A percentile compares a stretch with the other conserved stretches of the same genome.
Conservation (phyloP, 1,140 invertebrate genomes). For the fruit fly (Drosophila melanogaster) region DNA sequence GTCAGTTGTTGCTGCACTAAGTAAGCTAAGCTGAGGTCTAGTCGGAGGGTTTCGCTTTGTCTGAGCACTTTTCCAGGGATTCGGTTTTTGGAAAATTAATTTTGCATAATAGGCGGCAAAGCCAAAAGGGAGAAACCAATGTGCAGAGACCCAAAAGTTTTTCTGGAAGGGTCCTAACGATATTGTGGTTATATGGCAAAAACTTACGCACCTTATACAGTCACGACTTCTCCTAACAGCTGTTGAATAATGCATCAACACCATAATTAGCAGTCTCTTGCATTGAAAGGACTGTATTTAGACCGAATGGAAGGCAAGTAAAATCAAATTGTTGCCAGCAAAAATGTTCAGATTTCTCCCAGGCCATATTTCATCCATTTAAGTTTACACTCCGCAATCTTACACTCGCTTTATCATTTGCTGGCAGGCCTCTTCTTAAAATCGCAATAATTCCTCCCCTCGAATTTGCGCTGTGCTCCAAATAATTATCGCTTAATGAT, state of each 20-base stretch:
- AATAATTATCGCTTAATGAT: conserved; percentile 82
- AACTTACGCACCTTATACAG: too few relatives aligned
- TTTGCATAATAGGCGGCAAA: conserved; percentile 37
- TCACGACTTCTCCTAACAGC: too few relatives aligned
- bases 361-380: conserved; percentile 36
- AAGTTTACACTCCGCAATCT: conserved; percentile 16
- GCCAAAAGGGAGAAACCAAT: neutral
- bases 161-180: neutral
- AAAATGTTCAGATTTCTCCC: neutral
- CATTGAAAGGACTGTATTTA: neutral
- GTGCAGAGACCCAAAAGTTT: conserved; percentile 11
- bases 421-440: conserved; percentile 25
- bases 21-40: conserved; percentile 48
- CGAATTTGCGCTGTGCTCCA: conserved; percentile 24
- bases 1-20: conserved; percentile 56
- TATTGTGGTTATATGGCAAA: neutral
- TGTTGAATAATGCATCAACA: too few relatives aligned
- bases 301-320: neutral
- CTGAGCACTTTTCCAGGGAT: conserved; percentile 39
- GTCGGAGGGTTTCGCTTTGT: conserved; percentile 40
- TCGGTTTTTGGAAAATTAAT: conserved; percentile 61
- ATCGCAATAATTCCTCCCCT: conserved; percentile 46
- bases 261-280: neutral
- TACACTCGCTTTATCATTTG: conserved; percentile 27
- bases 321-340: neutral